A percentile compares a stretch with the other conserved stretches of the same genome.
These are phyloP conservation scores for Microcebus ravelobensis DNA, from an alignment of 2,113 vertebrate genomes.

Conservation along the genomic window DNA sequence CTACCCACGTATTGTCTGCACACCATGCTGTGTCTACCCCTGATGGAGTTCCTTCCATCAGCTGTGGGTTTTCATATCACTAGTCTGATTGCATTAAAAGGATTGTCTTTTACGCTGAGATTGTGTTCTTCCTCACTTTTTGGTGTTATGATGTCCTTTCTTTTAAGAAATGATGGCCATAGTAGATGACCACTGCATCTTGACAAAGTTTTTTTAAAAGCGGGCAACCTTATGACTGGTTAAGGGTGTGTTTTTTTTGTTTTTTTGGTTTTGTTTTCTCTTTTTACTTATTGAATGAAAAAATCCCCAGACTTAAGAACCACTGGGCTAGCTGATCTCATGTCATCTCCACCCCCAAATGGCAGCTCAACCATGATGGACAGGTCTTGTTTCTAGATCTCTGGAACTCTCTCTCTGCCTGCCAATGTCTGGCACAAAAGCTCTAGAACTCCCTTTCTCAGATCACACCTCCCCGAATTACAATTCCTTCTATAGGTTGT, in stretches of 20 bases:
- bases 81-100: background rate
- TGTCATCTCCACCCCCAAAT: background rate
- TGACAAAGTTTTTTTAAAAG: background rate
- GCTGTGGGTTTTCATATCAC: background rate
- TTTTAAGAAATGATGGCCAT: background rate
- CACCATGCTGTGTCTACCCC: background rate
- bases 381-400: background rate
- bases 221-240: background rate
- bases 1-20: background rate
- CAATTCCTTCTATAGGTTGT: background rate
- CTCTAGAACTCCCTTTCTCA: background rate
- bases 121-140: background rate
- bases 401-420: background rate
- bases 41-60: background rate
- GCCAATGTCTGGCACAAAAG: background rate
- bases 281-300: background rate
- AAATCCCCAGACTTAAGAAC: background rate
- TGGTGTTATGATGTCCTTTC: background rate
- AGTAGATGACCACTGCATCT: background rate
- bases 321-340: background rate
- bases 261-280: background rate
- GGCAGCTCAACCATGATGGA: background rate
- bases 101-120: background rate
- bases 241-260: background rate
- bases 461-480: background rate